Conservation (phyloP, 2,888 invertebrate genomes). For the Noctua fimbriata region DNA sequence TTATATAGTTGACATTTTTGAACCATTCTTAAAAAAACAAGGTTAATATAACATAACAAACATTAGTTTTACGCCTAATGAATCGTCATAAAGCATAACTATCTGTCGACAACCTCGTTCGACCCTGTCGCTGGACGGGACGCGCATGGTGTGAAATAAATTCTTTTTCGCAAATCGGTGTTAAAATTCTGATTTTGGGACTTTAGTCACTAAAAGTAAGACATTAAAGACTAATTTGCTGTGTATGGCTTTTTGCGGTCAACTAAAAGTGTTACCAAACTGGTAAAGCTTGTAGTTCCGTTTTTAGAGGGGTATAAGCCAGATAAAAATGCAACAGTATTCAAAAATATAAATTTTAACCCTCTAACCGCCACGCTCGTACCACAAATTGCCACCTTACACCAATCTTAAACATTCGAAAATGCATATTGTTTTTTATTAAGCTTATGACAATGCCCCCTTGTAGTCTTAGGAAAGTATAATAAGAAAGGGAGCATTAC, state of each 20-base stretch:
- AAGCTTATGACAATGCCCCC: background rate
- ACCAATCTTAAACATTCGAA: slow-evolving; percentile 15
- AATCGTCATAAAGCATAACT: slow-evolving; percentile 5
- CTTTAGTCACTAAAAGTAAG: slow-evolving; percentile 19
- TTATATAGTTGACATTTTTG: background rate
- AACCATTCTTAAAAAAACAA: background rate
- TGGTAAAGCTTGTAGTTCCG: slow-evolving; percentile 62
- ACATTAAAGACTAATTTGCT: slow-evolving; percentile 42
- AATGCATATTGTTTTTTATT: background rate
- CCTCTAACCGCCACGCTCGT: slow-evolving; percentile 64
- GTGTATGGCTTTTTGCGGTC: slow-evolving; percentile 56
- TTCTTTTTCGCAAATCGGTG: slow-evolving; percentile 50
- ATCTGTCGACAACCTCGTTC: slow-evolving; percentile 71
- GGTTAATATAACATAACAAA: background rate
- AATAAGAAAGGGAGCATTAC: slow-evolving; percentile 1
- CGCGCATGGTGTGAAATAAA: slow-evolving; percentile 70
- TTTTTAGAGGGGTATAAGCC: slow-evolving; percentile 51
- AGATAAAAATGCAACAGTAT: slow-evolving; percentile 33
- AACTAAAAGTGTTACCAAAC: slow-evolving; percentile 54
- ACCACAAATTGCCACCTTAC: slow-evolving; percentile 53
- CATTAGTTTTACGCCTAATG: background rate
- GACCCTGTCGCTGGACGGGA: slow-evolving; percentile 61
- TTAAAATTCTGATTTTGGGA: slow-evolving; percentile 68
- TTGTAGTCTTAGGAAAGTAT: slow-evolving; percentile 16
- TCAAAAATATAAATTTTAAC: slow-evolving; percentile 46